Evolutionary conservation across 2,113 vertebrate species (phyloP).

Genomic region (Meriones unguiculatus): DNA sequence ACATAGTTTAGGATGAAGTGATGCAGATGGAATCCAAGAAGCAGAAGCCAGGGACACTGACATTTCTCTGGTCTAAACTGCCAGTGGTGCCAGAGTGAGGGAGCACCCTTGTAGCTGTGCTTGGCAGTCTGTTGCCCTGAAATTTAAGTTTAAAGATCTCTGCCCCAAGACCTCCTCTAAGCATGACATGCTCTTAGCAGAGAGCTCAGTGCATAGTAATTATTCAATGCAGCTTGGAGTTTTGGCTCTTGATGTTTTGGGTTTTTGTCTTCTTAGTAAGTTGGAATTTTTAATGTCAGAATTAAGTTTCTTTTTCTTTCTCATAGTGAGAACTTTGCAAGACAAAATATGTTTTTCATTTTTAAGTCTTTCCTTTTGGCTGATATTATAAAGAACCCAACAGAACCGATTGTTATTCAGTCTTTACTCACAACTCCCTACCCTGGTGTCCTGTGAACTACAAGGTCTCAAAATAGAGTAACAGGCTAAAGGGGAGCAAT

Average conservation of each 20-base stretch:
- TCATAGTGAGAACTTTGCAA: background rate
- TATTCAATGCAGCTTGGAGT: background rate
- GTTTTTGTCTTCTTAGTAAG: background rate
- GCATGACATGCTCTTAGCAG: background rate
- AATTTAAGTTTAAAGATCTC: background rate
- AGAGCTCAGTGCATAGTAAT: background rate
- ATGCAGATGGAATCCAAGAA: background rate
- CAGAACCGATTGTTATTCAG: background rate
- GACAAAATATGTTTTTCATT: slow-evolving; percentile 30
- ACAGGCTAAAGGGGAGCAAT: background rate
- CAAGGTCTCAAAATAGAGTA: background rate
- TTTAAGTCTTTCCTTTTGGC: slow-evolving; percentile 24
- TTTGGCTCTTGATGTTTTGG: background rate
- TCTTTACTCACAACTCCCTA: slow-evolving; percentile 17
- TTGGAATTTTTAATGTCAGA: background rate
- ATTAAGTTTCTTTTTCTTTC: background rate
- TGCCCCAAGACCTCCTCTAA: background rate
- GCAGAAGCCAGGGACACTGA: background rate
- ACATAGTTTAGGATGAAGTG: background rate
- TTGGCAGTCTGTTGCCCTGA: background rate
- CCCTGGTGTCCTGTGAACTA: background rate
- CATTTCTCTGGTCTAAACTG: background rate
- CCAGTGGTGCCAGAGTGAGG: background rate
- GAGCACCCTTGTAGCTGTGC: background rate
- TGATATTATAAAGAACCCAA: slow-evolving; percentile 22